Conservation (phyloP, 1,140 invertebrate genomes). For the Bombus affinis region DNA sequence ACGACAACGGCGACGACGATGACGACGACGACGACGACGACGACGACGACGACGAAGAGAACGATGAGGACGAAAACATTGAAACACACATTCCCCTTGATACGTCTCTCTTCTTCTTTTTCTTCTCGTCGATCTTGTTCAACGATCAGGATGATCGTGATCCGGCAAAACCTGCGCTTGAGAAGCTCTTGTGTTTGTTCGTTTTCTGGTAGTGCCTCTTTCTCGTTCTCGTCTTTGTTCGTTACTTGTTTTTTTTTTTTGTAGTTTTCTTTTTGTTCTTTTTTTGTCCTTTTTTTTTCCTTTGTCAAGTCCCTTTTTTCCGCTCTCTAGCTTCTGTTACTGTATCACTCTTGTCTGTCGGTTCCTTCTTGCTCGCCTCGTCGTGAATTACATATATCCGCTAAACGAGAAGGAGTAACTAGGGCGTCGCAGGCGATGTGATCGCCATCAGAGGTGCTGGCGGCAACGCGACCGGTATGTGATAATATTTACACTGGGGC, state of each 20-base stretch:
- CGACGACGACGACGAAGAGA: constrained; percentile 10
- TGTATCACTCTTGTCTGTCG: not conserved
- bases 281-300: not conserved
- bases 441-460: constrained; percentile 87
- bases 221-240: not conserved
- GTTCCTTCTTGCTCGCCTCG: constrained; percentile 20
- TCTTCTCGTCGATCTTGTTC: constrained; percentile 17
- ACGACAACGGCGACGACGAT: constrained; percentile 9
- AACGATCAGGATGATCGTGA: constrained; percentile 24
- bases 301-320: not conserved
- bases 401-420: constrained; percentile 71
- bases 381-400: constrained; percentile 53
- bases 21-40: constrained; percentile 28
- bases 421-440: constrained; percentile 80
- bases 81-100: constrained; percentile 19
- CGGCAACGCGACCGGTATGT: constrained; percentile 93
- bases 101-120: not conserved
- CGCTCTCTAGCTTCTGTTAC: too few relatives aligned
- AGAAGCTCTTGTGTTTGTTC: constrained; percentile 2
- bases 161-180: constrained; percentile 5
- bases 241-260: not conserved
- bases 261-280: not conserved
- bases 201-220: not conserved
- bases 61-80: constrained; percentile 34
- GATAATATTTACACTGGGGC: constrained; percentile 96